Evolutionary conservation across 1,140 invertebrate species (phyloP), one percentile per base, ranked within the genome.

Genomic region (Pogonomyrmex barbatus): DNA sequence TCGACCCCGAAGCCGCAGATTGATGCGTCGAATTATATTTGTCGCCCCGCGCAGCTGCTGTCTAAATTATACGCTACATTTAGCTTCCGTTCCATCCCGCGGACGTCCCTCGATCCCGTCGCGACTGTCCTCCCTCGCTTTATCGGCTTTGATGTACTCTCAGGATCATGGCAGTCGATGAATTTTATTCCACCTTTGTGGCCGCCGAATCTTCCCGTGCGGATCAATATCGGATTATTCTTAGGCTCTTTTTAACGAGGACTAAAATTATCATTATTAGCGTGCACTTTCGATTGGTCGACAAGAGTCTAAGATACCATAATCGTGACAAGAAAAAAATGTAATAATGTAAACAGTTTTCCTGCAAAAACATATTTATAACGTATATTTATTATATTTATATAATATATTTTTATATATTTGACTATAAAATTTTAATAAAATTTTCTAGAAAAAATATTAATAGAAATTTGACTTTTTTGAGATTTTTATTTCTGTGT

Each of bases 51-150:
- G 65, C 87, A 89, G 93, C 92, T 92, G 88, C 90, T 90, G 91
- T 92, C 92, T 94, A 92, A 95, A 95, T 95, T 94, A 94, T 94
- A 92, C 93, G 94, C 91, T 94, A 93, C 93, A 94, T 95, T 94
- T 94, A 92, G 89, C 47, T 30, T 36, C 67, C 79, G 85, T 50
- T 77, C 89, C 75, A 90, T 47, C 91, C 89, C 91, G 88, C 87
- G 76, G 75, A 81, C 65, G 85, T 84, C 89, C n/a, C 78, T 89
- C 88, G 33, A 10, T n/a, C 87, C 76, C 75, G 30, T 75, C 78
- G 71, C 87, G 89, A 88, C 24, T 81, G 60, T n/a, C n/a, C 78
- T 62, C 83, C 85, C 79, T 50, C 63, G 77, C 79, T 77, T 62
- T 77, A 70, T 86, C 67, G 79, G 92, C 92, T 94, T 94, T 93